These are phyloP conservation scores for Australoheros scitulus DNA, from an alignment of 2,113 vertebrate genomes.

Conservation along the genomic window DNA sequence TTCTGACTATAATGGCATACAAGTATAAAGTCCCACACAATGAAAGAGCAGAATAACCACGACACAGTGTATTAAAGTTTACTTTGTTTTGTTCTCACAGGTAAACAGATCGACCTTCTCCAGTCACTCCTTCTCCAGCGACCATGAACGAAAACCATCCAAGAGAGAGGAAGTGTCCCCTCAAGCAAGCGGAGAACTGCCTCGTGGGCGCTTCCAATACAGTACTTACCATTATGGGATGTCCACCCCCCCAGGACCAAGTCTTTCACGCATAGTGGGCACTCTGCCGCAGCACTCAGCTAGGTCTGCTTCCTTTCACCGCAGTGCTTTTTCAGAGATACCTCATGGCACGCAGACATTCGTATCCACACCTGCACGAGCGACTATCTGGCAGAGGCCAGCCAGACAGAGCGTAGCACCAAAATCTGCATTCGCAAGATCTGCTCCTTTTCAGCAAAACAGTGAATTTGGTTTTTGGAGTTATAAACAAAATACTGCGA, in stretches of 20 bases:
- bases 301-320: not conserved
- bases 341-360: not conserved
- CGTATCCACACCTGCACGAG: not conserved
- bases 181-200: not conserved
- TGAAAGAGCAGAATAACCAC: not conserved
- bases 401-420: not conserved
- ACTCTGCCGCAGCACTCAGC: not conserved
- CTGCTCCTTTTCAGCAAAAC: not conserved
- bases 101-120: conserved; percentile 11
- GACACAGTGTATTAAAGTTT: not conserved
- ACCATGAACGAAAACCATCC: conserved; percentile 10
- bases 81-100: conserved; percentile 7
- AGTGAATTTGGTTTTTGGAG: not conserved
- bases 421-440: not conserved
- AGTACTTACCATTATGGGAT: not conserved
- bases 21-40: not conserved
- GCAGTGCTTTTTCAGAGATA: conserved; percentile 48
- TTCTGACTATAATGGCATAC: not conserved
- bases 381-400: not conserved
- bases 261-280: not conserved
- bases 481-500: not conserved
- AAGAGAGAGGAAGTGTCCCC: conserved; percentile 62
- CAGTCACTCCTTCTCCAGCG: conserved; percentile 4
- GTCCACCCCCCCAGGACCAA: conserved; percentile 32
- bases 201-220: not conserved